phyloP scores from a whole-genome alignment of 2,888 invertebrate species.

The Dynastes grantii region DNA sequence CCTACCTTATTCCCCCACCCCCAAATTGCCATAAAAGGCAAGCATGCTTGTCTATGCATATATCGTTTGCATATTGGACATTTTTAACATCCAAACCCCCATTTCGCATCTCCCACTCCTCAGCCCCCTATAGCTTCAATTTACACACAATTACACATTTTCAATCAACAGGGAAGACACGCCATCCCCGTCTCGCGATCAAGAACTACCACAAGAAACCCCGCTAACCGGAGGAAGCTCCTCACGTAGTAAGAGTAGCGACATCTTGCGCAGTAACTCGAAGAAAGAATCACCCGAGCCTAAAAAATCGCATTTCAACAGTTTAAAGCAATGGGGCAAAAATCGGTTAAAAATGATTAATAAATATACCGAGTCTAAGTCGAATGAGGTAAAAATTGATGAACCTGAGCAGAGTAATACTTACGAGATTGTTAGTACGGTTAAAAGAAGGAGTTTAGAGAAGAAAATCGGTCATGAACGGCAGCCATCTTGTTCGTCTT shows the following conservation, averaged over 20 bases:
- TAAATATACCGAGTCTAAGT: slow-evolving; percentile 75
- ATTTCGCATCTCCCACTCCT: not conserved
- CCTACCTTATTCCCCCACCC: too few species aligned
- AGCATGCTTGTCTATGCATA: too few species aligned
- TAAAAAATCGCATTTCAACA: slow-evolving; percentile 83
- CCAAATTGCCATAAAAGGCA: too few species aligned
- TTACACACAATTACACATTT: slow-evolving; percentile 28
- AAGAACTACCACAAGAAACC: slow-evolving; percentile 21
- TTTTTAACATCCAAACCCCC: not conserved
- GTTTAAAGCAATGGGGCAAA: slow-evolving; percentile 89
- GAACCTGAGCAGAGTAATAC: slow-evolving; percentile 78
- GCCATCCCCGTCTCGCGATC: slow-evolving; percentile 34
- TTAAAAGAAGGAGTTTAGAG: slow-evolving; percentile 75
- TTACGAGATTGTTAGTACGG: slow-evolving; percentile 78
- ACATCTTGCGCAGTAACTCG: slow-evolving; percentile 76
- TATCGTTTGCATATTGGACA: too few species aligned
- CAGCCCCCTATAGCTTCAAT: not conserved
- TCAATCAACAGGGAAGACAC: slow-evolving; percentile 51
- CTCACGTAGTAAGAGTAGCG: slow-evolving; percentile 83
- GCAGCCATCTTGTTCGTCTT: slow-evolving; percentile 79
- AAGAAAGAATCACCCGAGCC: slow-evolving; percentile 78
- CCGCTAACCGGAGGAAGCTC: slow-evolving; percentile 68
- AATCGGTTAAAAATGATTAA: slow-evolving; percentile 84
- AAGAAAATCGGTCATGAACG: slow-evolving; percentile 82
- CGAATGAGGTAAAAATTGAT: slow-evolving; percentile 72